Base-by-base conservation (phyloP, 2,113 vertebrate species). In the Lathamus discolor region DNA sequence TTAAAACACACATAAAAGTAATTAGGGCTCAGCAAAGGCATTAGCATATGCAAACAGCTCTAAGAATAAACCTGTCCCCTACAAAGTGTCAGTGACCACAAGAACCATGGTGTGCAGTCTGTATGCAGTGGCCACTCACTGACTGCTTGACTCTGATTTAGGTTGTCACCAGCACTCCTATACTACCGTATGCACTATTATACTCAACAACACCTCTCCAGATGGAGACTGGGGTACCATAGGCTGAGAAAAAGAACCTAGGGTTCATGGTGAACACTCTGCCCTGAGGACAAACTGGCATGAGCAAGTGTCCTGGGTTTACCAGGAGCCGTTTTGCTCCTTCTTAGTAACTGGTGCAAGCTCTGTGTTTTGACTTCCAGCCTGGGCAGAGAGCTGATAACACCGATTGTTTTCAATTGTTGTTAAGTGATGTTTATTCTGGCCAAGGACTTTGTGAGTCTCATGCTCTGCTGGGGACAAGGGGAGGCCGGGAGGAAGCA, bases 51-150 rank as follows among this genome's bases (percentile, higher is more conserved):
- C 23, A 37, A 33, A 52, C 11, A 49, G 14, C 0, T 0, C 5
- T 54, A 39, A 43, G 48, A 64, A 66, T 25, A 70, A 57, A 13
- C 44, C 13, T 52, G 17, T 41, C 4, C 67, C 27, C 37, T 44
- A 5, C 6, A 11, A 52, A 46, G 20, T 1, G 4, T 29, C 35
- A 2, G 28, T 23, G 67, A 33, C 11, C 29, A 4, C 6, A 49
- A 39, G 69, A 67, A 3, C 8, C 2, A 2, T 1, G 5, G n/a
- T 7, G 37, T 2, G 52, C 5, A 13, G 44, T 3, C 24, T 28
- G 24, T 10, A 7, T 1, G 0, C 43, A 14, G 57, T 29, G 23
- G 35, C 13, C 3, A 3, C 59, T 76, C 9, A 8, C 13, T 39
- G 75, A 55, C 35, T 7, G 5, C 57, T 51, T 29, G 18, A 23